Evolutionary conservation across 2,797 vertebrate genomes (phyloP).

Genomic region (Megaceryle alcyon): DNA sequence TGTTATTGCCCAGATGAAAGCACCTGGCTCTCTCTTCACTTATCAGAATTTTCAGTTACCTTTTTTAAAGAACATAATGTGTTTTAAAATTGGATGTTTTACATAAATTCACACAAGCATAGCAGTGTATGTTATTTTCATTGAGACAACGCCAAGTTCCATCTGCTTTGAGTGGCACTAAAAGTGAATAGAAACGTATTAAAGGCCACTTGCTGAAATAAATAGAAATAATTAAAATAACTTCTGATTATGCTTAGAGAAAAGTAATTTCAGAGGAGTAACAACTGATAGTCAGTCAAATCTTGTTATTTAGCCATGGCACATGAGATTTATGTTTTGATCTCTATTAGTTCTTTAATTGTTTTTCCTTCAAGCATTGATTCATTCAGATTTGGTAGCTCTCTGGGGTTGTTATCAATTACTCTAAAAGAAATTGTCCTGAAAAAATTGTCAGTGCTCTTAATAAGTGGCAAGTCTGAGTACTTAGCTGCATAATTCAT

Average conservation of each 20-base stretch:
- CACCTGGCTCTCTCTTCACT: neutral
- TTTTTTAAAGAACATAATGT: neutral
- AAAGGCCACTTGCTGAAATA: constrained; percentile 38
- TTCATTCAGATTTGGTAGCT: constrained; percentile 49
- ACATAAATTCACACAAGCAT: neutral
- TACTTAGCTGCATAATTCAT: constrained; percentile 55
- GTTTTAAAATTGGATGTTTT: neutral
- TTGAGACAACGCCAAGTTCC: neutral
- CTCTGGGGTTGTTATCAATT: constrained; percentile 62
- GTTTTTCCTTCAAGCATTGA: constrained; percentile 65
- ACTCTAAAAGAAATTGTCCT: constrained; percentile 51
- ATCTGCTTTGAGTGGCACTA: neutral
- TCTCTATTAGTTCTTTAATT: constrained; percentile 64
- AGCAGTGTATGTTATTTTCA: neutral
- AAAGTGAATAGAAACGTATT: neutral
- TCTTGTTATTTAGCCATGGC: constrained; percentile 5
- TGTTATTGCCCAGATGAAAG: neutral
- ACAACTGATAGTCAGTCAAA: constrained; percentile 20
- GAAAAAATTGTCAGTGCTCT: constrained; percentile 28
- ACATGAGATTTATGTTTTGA: constrained; percentile 37
- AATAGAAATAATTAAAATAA: constrained; percentile 29
- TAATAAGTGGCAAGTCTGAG: constrained; percentile 17
- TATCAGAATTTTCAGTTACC: neutral
- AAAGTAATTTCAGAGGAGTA: constrained; percentile 33
- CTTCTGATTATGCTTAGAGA: constrained; percentile 22